Base-by-base conservation (phyloP, 2,888 invertebrate genomes). In the Entomobrya multifasciata region DNA sequence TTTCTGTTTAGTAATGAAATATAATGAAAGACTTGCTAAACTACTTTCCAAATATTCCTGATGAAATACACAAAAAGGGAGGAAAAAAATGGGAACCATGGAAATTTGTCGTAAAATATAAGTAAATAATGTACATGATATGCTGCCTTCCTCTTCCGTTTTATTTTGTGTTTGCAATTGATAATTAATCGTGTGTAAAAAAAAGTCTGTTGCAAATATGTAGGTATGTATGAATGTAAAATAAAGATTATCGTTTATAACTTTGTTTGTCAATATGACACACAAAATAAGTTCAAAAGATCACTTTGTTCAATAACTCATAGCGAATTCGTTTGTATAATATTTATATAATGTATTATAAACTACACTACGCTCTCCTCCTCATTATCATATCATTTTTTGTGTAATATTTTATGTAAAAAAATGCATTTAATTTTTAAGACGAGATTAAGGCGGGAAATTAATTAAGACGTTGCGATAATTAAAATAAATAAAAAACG, bases 251-350 rank as follows among this genome's bases (percentile, higher is more conserved):
- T 72, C 47, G 27, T 49, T 49, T 72, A 8, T 72, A n/a, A 49
- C 47, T 27, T 72, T 49, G 25, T 47, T n/a, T 72, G 49, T 49
- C 15, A 47, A 36, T 67, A 44, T 70, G 47, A 72, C 47, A n/a
- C n/a, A n/a, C 72, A 49, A 49, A 49, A 72, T 72, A n/a, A 72
- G 72, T 72, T 72, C 72, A 72, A 72, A 72, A 52, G 6, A 27
- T 36, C 4, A 6, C 4, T 6, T n/a, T 17, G 72, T 72, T 72
- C 72, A 72, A n/a, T 72, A 72, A 49, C 47, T 72, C 49, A 25
- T 72, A 72, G 70, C 15, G 22, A n/a, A n/a, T n/a, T n/a, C 44
- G 22, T 20, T 4, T 15, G 27, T 30, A 27, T 60, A 8, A 13
- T 60, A 27, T 70, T 70, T 47, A 36, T 36, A 8, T 36, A 36